A percentile compares a stretch with the other conserved stretches of the same genome.
Evolutionary conservation across 2,113 vertebrate species (phyloP).

Genomic region (Numida meleagris): DNA sequence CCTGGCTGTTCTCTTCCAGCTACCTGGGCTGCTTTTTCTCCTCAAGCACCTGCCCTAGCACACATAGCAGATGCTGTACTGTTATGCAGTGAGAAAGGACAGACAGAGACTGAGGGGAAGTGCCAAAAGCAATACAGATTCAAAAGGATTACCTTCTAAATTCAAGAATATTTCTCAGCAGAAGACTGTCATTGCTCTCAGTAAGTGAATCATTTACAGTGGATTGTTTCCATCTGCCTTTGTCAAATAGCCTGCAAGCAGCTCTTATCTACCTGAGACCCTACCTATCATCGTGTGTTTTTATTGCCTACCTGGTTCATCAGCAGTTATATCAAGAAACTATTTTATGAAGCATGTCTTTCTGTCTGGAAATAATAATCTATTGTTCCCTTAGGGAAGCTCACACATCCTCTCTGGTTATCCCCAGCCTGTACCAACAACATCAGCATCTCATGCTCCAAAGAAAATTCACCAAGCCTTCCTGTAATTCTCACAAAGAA

Average conservation of each 20-base stretch:
- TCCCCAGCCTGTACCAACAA: background rate
- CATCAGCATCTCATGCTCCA: slow-evolving; percentile 1
- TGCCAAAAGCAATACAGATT: background rate
- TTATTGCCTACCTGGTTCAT: background rate
- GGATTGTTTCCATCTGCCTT: background rate
- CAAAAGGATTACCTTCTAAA: background rate
- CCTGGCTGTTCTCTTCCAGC: background rate
- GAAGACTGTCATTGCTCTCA: background rate
- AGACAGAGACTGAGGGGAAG: background rate
- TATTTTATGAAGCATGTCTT: background rate
- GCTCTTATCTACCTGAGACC: background rate
- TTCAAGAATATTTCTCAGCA: background rate
- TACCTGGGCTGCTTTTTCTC: background rate
- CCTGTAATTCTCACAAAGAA: slow-evolving; percentile 6
- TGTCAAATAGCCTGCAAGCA: background rate
- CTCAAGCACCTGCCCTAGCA: background rate
- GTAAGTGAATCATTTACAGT: background rate
- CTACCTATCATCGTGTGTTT: background rate
- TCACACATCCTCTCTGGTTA: background rate
- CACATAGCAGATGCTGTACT: background rate
- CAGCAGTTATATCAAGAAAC: background rate
- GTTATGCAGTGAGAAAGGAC: background rate
- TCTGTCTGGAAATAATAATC: background rate
- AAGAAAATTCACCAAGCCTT: slow-evolving; percentile 18
- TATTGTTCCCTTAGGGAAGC: background rate